Conservation (phyloP, 2,888 invertebrate species). For the Stegana nigrithorax region DNA sequence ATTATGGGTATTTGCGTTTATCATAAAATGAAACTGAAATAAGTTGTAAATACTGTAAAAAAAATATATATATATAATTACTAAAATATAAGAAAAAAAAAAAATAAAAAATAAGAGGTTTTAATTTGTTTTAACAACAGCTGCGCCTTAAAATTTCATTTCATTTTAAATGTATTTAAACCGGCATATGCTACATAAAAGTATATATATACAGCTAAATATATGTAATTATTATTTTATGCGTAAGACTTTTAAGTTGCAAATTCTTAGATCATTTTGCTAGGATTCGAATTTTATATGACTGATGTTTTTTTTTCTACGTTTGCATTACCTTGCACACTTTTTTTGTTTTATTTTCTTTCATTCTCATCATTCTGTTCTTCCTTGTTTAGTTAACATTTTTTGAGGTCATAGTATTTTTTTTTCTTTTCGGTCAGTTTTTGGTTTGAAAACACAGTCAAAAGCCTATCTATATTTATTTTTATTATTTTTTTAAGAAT, state of each 20-base stretch:
- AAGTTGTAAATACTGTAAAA: not conserved
- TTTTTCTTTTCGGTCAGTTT: not conserved
- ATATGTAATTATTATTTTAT: not conserved
- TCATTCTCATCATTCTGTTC: not conserved
- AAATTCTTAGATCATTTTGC: conserved; percentile 3
- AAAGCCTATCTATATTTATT: conserved; percentile 20
- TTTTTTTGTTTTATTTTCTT: not conserved
- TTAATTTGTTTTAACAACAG: no score
- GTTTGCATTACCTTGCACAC: not conserved
- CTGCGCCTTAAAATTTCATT: not conserved
- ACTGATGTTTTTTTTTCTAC: not conserved
- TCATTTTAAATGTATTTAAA: conserved; percentile 3
- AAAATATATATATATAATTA: not conserved
- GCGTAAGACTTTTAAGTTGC: conserved; percentile 5
- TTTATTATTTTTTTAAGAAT: not conserved
- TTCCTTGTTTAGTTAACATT: conserved; percentile 10
- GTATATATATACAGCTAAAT: not conserved
- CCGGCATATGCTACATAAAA: no score
- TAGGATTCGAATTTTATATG: not conserved
- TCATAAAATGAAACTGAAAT: not conserved
- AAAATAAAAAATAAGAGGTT: not conserved
- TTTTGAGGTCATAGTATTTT: conserved; percentile 7
- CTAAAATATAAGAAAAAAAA: not conserved
- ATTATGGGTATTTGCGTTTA: no score
- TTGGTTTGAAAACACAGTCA: conserved; percentile 26